Evolutionary conservation across 1,140 invertebrate genomes (phyloP), one percentile per base, ranked within the genome.

Genomic region (Hesperophylax magnus): DNA sequence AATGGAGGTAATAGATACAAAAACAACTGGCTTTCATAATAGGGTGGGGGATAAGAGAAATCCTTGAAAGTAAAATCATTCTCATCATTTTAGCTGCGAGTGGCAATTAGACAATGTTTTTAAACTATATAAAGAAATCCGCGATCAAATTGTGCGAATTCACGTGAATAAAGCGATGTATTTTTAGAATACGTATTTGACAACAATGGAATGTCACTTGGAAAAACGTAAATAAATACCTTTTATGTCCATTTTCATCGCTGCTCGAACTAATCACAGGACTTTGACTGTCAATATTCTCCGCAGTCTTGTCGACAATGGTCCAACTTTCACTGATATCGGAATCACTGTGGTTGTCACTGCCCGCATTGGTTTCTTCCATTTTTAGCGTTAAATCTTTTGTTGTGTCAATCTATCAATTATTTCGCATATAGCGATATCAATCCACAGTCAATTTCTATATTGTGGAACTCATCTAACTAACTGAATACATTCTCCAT

Each of bases 301-400:
- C 24, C 22, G 76, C 9, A 24, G 63, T 58, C 24, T 65, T 75
- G 15, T 83, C 77, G 22, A 83, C 34, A 34, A 83, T 34, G 4
- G 82, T 83, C 82, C 82, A 83, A 22, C 79, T 81, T 52, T 83
- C 82, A 27, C 71, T 65, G 11, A 67, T 72, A 60, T 83, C 82
- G 17, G 79, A 81, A 77, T 83, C 82, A 52, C 79, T 81, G 14
- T 79, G 60, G 53, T 69, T 77, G 18, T 76, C 72, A 18, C 15
- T 74, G 3, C 20, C 77, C 39, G 15, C 72, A 60, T 14, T 72
- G 18, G n/a, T 18, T 17, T 76, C 72, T 56, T 76, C 72, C 63
- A 78, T 67, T 78, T 67, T 77, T 39, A 14, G 31, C 60, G 24
- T n/a, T 52, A 20, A 76, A 61, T 63, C 8, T 22, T 74, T 54